phyloP scores from a whole-genome alignment of 2,797 vertebrate genomes.

The Hypotaenidia philippensis region DNA sequence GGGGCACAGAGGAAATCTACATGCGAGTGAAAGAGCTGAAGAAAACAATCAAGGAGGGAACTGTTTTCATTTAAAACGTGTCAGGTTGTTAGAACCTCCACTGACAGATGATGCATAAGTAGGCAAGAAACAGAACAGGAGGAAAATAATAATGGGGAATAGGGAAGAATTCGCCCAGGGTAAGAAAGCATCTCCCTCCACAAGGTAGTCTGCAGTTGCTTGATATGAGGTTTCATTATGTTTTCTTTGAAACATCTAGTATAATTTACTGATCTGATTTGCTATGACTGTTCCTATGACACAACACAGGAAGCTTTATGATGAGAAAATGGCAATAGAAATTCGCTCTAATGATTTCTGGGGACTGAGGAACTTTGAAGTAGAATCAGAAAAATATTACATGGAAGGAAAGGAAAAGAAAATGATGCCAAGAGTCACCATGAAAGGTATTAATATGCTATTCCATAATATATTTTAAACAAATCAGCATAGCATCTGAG shows the following conservation, averaged over 20 bases:
- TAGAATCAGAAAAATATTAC: neutral
- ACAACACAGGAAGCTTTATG: neutral
- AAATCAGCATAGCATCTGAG: neutral
- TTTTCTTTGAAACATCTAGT: neutral
- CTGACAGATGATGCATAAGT: neutral
- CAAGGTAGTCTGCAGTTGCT: neutral
- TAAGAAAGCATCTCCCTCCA: neutral
- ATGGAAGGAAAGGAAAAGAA: neutral
- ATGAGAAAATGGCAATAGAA: constrained; percentile 3
- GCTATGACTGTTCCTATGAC: neutral
- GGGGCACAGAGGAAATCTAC: neutral
- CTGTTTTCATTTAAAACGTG: neutral
- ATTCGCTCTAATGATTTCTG: neutral
- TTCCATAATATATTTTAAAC: neutral
- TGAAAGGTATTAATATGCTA: neutral
- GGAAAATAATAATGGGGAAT: neutral
- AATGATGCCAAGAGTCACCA: neutral
- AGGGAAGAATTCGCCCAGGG: neutral
- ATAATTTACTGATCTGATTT: constrained; percentile 22
- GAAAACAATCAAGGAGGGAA: neutral
- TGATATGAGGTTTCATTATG: neutral
- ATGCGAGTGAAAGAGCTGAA: neutral
- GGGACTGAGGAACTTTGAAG: neutral
- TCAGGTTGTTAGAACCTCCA: neutral
- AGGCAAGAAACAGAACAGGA: neutral